Percentiles rank a stretch among this genome's conserved stretches.
phyloP scores from a whole-genome alignment of 2,888 invertebrate species.

The Thumatha senex region DNA sequence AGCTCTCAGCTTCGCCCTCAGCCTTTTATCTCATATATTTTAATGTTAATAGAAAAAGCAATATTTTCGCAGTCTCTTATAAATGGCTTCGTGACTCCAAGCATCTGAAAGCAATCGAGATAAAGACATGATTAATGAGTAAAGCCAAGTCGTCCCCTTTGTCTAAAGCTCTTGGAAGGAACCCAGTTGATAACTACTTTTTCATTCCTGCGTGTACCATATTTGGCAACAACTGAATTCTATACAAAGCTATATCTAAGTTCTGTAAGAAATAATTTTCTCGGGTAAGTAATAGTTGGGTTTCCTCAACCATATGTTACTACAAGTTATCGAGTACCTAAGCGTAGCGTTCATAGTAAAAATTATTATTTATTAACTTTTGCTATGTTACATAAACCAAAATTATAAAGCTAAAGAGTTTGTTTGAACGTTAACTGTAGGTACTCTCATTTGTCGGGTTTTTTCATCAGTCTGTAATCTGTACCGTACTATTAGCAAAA shows the following conservation, averaged over 20 bases:
- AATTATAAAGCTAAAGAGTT: no score
- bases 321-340: no score
- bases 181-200: conserved; percentile 44
- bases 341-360: no score
- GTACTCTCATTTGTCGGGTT: no score
- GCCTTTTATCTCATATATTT: neutral
- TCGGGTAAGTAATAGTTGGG: no score
- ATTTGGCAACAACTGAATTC: conserved; percentile 12
- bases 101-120: conserved; percentile 50
- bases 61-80: conserved; percentile 37
- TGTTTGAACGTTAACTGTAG: no score
- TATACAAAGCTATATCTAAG: neutral
- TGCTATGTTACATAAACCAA: no score
- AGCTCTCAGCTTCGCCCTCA: neutral
- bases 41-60: neutral
- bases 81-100: conserved; percentile 41
- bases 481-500: no score
- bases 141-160: conserved; percentile 41
- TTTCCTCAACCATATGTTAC: no score
- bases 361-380: no score
- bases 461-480: no score
- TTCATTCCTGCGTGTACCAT: conserved; percentile 28
- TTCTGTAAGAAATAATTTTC: no score
- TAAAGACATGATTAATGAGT: conserved; percentile 61
- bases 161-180: conserved; percentile 47